A percentile compares a stretch with the other conserved stretches of the same genome.
phyloP scores from a whole-genome alignment of 2,113 vertebrate species.

The Pristiophorus japonicus region DNA sequence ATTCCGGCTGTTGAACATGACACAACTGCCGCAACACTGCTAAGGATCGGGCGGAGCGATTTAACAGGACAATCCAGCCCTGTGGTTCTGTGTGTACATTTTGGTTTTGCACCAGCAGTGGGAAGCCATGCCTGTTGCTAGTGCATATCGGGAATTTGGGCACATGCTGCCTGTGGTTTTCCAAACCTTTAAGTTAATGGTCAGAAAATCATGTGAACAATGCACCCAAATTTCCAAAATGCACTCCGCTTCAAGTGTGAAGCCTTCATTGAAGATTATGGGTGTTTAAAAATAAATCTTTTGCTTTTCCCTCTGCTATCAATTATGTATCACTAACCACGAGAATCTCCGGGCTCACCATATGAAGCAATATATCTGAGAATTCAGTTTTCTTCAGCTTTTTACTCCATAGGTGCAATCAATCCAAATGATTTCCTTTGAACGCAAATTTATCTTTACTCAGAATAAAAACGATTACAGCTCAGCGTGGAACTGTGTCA shows the following conservation, averaged over 20 bases:
- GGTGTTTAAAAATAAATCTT: background rate
- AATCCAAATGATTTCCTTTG: background rate
- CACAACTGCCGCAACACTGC: too few relatives aligned
- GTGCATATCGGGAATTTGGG: background rate
- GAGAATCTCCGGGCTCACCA: background rate
- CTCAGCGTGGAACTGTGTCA: background rate
- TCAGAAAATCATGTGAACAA: background rate
- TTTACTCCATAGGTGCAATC: background rate
- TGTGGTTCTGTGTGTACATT: background rate
- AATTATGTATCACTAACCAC: background rate
- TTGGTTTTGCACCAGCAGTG: background rate
- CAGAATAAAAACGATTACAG: background rate
- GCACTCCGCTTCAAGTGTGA: background rate
- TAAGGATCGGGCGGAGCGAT: too few relatives aligned
- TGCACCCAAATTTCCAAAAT: background rate
- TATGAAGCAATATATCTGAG: too few relatives aligned
- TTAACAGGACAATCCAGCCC: too few relatives aligned
- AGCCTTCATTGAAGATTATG: background rate
- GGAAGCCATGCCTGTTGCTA: background rate
- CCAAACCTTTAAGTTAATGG: background rate
- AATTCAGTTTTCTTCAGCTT: background rate
- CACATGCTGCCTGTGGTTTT: background rate
- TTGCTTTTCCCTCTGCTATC: background rate
- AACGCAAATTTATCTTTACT: background rate
- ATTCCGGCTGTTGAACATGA: too few relatives aligned